A percentile compares a stretch with the other conserved stretches of the same genome.
These are phyloP conservation scores for Acyrthosiphon pisum DNA, from an alignment of 1,140 invertebrate species.

Conservation along the genomic window DNA sequence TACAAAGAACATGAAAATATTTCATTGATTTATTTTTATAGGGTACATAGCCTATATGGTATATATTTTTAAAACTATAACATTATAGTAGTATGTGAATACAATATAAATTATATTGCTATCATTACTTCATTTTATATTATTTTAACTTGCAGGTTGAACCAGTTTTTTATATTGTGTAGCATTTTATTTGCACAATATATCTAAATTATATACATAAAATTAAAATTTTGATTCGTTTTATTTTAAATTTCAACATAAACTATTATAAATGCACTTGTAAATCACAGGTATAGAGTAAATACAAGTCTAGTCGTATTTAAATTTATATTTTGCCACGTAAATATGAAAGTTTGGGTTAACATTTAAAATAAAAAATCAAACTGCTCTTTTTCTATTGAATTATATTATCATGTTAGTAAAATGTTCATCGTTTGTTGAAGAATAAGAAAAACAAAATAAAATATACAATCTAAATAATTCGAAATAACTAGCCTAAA, in stretches of 20 bases:
- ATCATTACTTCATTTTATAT: background rate
- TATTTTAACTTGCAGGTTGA: background rate
- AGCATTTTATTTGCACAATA: background rate
- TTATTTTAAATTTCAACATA: background rate
- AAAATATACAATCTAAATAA: background rate
- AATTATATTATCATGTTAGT: background rate
- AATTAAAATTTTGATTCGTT: background rate
- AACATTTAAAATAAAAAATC: no score
- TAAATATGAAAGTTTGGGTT: background rate
- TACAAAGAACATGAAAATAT: slow-evolving; percentile 17
- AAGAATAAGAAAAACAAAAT: background rate
- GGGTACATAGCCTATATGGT: background rate
- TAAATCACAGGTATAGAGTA: background rate
- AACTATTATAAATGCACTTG: background rate
- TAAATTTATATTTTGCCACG: background rate
- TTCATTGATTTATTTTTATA: slow-evolving; percentile 10
- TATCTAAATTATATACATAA: no score
- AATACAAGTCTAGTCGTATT: background rate
- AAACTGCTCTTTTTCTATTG: background rate
- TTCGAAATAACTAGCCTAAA: background rate
- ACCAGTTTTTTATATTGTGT: background rate
- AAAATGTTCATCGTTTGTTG: background rate
- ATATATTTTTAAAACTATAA: background rate
- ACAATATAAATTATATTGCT: background rate
- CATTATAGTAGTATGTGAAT: background rate